Percentiles rank a stretch among this genome's conserved stretches.
These are phyloP conservation scores for Hymenochirus boettgeri DNA, from an alignment of 2,113 vertebrate genomes.

Conservation along the genomic window DNA sequence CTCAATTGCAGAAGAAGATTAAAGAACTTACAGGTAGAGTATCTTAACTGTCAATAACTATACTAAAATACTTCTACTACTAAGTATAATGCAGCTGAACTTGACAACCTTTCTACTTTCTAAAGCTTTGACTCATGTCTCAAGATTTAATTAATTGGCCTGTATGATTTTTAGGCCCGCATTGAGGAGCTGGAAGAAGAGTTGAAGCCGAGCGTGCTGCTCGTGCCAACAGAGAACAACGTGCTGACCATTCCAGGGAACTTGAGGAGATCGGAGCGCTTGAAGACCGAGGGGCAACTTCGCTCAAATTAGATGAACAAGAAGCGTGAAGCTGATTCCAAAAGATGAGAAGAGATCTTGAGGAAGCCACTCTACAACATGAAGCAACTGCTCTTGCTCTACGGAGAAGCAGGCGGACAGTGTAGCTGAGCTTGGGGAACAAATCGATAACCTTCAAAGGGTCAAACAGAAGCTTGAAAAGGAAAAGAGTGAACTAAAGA, in stretches of 20 bases:
- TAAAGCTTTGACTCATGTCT: no score
- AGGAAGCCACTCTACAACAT: conserved; percentile 85
- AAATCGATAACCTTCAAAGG: conserved; percentile 83
- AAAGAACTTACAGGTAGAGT: conserved; percentile 70
- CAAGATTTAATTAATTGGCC: not conserved
- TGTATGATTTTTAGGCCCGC: conserved; percentile 57
- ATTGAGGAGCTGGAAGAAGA: conserved; percentile 81
- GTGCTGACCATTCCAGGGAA: conserved; percentile 75
- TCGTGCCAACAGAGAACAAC: conserved; percentile 79
- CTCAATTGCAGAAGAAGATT: conserved; percentile 71
- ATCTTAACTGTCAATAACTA: no score
- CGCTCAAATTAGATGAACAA: conserved; percentile 88
- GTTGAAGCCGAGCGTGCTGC: conserved; percentile 75
- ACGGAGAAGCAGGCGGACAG: conserved; percentile 84
- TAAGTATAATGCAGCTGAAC: no score
- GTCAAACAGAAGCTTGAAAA: conserved; percentile 91
- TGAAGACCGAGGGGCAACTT: conserved; percentile 79
- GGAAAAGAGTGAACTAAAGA: conserved; percentile 86
- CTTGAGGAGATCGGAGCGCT: conserved; percentile 86
- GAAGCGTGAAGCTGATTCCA: conserved; percentile 85
- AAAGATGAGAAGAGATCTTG: conserved; percentile 81
- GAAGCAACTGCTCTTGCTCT: conserved; percentile 74
- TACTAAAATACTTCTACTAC: not conserved
- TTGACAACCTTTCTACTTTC: no score
- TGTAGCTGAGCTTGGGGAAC: conserved; percentile 78